Evolutionary conservation across 2,888 invertebrate species (phyloP).

Genomic region (Cyaniris semiargus): DNA sequence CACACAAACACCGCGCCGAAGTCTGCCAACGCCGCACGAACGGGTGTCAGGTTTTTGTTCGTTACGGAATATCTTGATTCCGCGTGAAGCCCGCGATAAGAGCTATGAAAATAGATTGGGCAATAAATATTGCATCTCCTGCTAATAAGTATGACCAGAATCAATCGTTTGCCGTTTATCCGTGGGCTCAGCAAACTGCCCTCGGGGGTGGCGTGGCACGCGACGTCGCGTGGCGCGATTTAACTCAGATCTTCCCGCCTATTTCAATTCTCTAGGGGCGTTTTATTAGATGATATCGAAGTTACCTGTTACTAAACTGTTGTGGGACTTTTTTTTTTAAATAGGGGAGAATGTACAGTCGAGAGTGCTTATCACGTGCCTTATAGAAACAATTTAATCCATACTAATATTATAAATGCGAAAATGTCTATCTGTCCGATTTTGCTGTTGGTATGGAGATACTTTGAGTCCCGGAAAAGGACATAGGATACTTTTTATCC

Average conservation of each 20-base stretch:
- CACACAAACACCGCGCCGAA: no score
- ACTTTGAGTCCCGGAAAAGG: no score
- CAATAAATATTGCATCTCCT: no score
- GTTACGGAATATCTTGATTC: no score
- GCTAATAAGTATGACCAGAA: constrained; percentile 43
- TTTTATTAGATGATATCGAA: constrained; percentile 23
- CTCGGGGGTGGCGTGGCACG: constrained; percentile 41
- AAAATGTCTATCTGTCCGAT: no score
- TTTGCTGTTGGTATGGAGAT: no score
- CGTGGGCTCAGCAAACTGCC: constrained; percentile 41
- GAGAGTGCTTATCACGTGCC: background rate
- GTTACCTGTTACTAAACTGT: constrained; percentile 20
- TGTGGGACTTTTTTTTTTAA: constrained; percentile 7
- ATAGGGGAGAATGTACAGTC: background rate
- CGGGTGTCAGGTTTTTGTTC: no score
- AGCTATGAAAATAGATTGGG: no score
- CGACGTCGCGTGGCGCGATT: constrained; percentile 49
- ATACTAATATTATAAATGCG: no score
- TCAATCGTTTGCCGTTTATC: constrained; percentile 42
- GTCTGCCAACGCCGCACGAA: no score
- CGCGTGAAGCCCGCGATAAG: no score
- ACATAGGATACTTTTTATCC: no score
- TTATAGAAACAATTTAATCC: background rate
- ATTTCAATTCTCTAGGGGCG: constrained; percentile 36
- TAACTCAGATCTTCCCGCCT: constrained; percentile 46